A percentile compares a stretch with the other conserved stretches of the same genome.
Evolutionary conservation across 2,113 vertebrate species (phyloP).

Genomic region (Salvelinus fontinalis): DNA sequence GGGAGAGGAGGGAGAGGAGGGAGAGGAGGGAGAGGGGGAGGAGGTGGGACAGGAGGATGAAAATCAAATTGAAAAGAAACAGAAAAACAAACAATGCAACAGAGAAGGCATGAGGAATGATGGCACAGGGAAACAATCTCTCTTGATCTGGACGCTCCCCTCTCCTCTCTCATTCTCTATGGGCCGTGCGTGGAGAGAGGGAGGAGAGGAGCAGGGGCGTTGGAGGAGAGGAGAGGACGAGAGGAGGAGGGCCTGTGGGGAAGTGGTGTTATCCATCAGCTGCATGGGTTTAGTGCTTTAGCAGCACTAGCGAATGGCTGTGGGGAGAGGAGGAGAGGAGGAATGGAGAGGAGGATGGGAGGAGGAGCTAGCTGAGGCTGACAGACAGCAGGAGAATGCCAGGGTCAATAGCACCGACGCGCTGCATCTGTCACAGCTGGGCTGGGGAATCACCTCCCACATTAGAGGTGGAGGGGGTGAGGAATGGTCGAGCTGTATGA

Average conservation of each 20-base stretch:
- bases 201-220: slow-evolving; percentile 54
- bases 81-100: slow-evolving; percentile 76
- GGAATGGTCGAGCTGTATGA: slow-evolving; percentile 27
- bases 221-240: slow-evolving; percentile 23
- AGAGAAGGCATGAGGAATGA: slow-evolving; percentile 80
- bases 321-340: slow-evolving; percentile 78
- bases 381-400: slow-evolving; percentile 82
- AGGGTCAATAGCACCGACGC: slow-evolving; percentile 85
- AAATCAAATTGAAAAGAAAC: slow-evolving; percentile 79
- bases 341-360: slow-evolving; percentile 76
- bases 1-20: slow-evolving; percentile 68
- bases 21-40: slow-evolving; percentile 67
- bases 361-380: slow-evolving; percentile 77
- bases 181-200: neutral
- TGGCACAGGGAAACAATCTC: slow-evolving; percentile 54
- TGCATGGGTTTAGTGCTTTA: slow-evolving; percentile 74
- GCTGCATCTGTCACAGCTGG: slow-evolving; percentile 82
- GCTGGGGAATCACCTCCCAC: slow-evolving; percentile 76
- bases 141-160: slow-evolving; percentile 64
- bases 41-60: slow-evolving; percentile 70
- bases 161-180: slow-evolving; percentile 50
- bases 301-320: slow-evolving; percentile 76
- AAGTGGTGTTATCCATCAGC: slow-evolving; percentile 75
- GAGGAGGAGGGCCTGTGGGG: slow-evolving; percentile 50
- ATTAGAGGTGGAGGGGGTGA: neutral